Base-by-base conservation (phyloP, 2,888 invertebrate species). In the Apomyelois bistriatella region DNA sequence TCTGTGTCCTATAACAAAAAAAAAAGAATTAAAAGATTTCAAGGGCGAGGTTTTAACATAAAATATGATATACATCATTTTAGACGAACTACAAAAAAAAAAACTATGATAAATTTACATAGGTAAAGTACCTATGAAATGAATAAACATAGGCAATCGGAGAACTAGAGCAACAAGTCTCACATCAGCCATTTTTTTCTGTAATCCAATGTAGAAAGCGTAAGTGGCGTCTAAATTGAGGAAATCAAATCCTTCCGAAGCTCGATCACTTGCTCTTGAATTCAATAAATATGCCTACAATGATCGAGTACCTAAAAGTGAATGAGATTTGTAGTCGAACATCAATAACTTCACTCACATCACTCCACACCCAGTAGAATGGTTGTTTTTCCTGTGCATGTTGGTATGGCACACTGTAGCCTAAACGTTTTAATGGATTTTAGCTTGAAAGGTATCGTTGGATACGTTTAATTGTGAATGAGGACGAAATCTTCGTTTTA, bases 1-100 rank as follows among this genome's bases (percentile, higher is more conserved):
- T 99, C 99, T 73, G 99, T 99, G 91, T 98, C 97, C 98, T 98
- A 81, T 0, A 41, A 38, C 9, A 17, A 13, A 32, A 16, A 32
- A 15, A 10, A 3, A 15, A 32, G 15, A 3, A 28, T 5, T 28
- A 28, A 28, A 28, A n/a, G n/a, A n/a, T n/a, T n/a, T n/a, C n/a
- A n/a, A n/a, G n/a, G n/a, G n/a, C n/a, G n/a, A n/a, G n/a, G n/a
- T n/a, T n/a, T n/a, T n/a, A n/a, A n/a, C n/a, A n/a, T n/a, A n/a
- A n/a, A n/a, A n/a, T n/a, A n/a, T n/a, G n/a, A n/a, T n/a, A n/a
- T n/a, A n/a, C n/a, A n/a, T n/a, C n/a, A n/a, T n/a, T n/a, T n/a
- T n/a, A n/a, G n/a, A n/a, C n/a, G n/a, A n/a, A n/a, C n/a, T n/a
- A n/a, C n/a, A n/a, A n/a, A n/a, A n/a, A n/a, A n/a, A n/a, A n/a